Evolutionary conservation across 2,888 invertebrate genomes (phyloP), one percentile per base, ranked within the genome.

Genomic region (Noctua janthe): DNA sequence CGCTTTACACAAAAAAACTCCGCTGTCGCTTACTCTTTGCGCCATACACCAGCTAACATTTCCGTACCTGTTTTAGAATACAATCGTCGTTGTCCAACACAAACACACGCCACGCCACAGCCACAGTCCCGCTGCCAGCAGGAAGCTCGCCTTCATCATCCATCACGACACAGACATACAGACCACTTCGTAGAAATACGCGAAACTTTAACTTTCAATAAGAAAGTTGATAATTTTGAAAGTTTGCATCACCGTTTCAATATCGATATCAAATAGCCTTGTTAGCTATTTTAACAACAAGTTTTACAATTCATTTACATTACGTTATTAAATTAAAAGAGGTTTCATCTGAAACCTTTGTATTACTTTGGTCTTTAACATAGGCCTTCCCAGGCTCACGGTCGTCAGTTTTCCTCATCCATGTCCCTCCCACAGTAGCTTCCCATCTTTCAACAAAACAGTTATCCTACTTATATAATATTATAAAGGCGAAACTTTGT

Each of bases 51-150:
- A 49, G 15, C 70, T 20, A 82, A 73, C 79, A 81, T 76, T 87
- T 85, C 87, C 83, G 83, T 81, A 82, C 83, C 78, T 82, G 82
- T 80, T 76, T 87, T 85, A 80, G 72, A 80, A 80, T 87, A 88
- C 83, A 87, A 84, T 77, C 75, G 67, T 35, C 56, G 71, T 71
- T n/a, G 56, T 39, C 39, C 74, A 83, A 59, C 84, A 87, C 82
- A 87, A 73, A 67, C 66, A 83, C 71, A 74, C 78, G 82, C 76
- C 85, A 72, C 84, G 84, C 66, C n/a, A 84, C 86, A 76, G 83
- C 51, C 72, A 71, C 74, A 74, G 77, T 56, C 39, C 35, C 20
- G 67, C 72, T 81, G 90, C 81, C 89, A 87, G 75, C 78, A 84
- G 83, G 85, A 87, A 87, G 81, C 77, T 71, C 78, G 59, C 89